Conservation (phyloP, 2,888 invertebrate genomes). For the Marronus borbonicus region DNA sequence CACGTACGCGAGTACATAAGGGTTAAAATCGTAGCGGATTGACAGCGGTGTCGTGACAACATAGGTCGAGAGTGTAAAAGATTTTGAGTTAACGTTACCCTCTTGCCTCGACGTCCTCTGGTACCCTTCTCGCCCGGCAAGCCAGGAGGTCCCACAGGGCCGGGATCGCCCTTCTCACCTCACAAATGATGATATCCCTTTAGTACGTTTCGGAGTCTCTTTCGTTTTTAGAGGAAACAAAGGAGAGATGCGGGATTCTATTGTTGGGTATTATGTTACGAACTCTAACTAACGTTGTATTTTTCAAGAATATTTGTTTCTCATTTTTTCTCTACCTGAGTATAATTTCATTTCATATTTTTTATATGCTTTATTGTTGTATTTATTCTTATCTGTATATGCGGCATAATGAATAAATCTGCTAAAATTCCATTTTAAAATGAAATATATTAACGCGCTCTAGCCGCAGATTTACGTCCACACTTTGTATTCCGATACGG, state of each 20-base stretch:
- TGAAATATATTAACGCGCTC: too few relatives aligned
- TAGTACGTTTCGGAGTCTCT: constrained; percentile 28
- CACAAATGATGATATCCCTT: constrained; percentile 71
- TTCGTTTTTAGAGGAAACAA: neutral
- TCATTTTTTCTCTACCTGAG: too few relatives aligned
- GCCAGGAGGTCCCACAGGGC: constrained; percentile 84
- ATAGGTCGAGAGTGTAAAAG: constrained; percentile 41
- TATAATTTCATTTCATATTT: too few relatives aligned
- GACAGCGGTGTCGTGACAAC: constrained; percentile 39
- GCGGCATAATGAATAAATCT: too few relatives aligned
- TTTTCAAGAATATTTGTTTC: too few relatives aligned
- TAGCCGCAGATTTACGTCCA: too few relatives aligned
- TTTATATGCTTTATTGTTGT: too few relatives aligned
- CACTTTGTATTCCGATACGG: too few relatives aligned
- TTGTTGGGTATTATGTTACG: neutral
- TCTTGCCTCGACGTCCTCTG: constrained; percentile 93
- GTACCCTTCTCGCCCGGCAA: constrained; percentile 90
- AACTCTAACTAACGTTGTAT: too few relatives aligned
- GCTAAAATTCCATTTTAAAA: too few relatives aligned
- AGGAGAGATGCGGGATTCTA: neutral
- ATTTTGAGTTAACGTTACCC: constrained; percentile 78
- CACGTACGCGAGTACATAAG: neutral
- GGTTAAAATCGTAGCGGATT: constrained; percentile 45
- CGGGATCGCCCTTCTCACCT: constrained; percentile 87
- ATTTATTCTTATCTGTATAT: too few relatives aligned